Base-by-base conservation (phyloP, 23 tunicate species). In the Halocynthia aurantium region DNA sequence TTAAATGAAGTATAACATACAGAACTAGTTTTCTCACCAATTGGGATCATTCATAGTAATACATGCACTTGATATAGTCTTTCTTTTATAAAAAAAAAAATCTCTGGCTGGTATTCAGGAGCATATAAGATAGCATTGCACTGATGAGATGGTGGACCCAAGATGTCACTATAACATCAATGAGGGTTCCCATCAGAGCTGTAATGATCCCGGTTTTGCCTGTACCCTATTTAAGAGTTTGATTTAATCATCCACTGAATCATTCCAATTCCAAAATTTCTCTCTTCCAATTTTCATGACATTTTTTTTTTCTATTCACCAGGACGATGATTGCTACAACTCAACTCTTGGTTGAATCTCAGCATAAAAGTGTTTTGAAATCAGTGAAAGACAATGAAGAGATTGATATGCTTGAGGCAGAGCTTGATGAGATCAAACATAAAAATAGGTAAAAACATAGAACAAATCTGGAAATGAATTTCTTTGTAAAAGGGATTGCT, bases 321-420 rank as follows among this genome's bases (percentile, higher is more conserved):
- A 74, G 78, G 62, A 10, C 22, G 54, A 54, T 74, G 50, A 54
- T 54, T 19, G 78, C 78, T 8, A 74, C 78, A 0, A 74, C 78
- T 12, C 21, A 74, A 55, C 40, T 74, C 0, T 18, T 74, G 21
- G 55, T 21, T 17, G 18, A 62, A 8, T 53, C 78, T 52, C 61
- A 54, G 44, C 1, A 31, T 31, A 31, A 31, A 31, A 31, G 44
- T 31, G 44, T 31, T 31, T 31, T 31, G 67, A 74, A 18, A 40
- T 10, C 9, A 11, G 19, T 20, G 15, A 10, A 7, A 64, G 56
- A 53, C 78, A 56, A 21, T 18, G 19, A 56, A 74, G 21, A 54
- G 44, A 31, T 31, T 31, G 44, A 31, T 31, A 31, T 31, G 44
- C 31, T 74, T 20, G 22, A 74, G 6, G 64, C 50, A 54, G 78